Evolutionary conservation across 2,113 vertebrate genomes (phyloP).

Genomic region (Axis porcinus): DNA sequence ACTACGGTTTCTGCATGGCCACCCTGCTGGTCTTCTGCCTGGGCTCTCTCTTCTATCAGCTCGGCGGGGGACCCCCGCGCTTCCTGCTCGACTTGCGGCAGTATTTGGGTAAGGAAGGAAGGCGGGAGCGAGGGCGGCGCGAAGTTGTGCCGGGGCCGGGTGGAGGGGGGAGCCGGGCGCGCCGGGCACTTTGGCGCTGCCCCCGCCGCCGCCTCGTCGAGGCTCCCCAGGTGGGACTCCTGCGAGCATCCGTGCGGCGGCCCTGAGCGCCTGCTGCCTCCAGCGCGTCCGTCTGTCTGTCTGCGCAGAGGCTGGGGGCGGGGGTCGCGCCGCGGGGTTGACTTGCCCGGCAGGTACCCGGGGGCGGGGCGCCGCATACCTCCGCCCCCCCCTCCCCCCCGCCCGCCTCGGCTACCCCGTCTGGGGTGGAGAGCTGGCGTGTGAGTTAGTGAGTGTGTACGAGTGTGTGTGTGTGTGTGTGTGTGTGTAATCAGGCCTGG

Average conservation of each 20-base stretch:
- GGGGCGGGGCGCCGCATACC: not conserved
- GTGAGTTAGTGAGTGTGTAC: not conserved
- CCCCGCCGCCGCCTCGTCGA: not conserved
- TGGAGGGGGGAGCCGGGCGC: not conserved
- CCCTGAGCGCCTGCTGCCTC: not conserved
- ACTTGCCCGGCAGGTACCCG: not conserved
- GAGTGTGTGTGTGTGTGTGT: not conserved
- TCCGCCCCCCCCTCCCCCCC: no score
- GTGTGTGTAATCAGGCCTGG: not conserved
- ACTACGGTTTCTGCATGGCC: slow-evolving; percentile 95
- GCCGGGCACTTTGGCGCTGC: not conserved
- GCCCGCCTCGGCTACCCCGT: not conserved
- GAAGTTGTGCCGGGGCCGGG: slow-evolving; percentile 42
- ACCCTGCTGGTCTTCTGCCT: slow-evolving; percentile 92
- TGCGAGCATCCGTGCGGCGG: not conserved
- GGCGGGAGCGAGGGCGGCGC: slow-evolving; percentile 8
- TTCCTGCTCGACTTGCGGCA: slow-evolving; percentile 93
- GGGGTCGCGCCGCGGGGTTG: not conserved
- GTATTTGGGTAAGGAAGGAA: slow-evolving; percentile 91
- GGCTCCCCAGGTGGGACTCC: slow-evolving; percentile 23
- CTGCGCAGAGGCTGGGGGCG: not conserved
- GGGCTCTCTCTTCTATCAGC: slow-evolving; percentile 93
- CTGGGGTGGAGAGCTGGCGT: not conserved
- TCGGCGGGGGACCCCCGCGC: slow-evolving; percentile 93
- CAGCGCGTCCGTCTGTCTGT: rapidly evolving